Evolutionary conservation across 2,888 invertebrate species (phyloP), one percentile per base, ranked within the genome.

Genomic region (Hyles lineata): DNA sequence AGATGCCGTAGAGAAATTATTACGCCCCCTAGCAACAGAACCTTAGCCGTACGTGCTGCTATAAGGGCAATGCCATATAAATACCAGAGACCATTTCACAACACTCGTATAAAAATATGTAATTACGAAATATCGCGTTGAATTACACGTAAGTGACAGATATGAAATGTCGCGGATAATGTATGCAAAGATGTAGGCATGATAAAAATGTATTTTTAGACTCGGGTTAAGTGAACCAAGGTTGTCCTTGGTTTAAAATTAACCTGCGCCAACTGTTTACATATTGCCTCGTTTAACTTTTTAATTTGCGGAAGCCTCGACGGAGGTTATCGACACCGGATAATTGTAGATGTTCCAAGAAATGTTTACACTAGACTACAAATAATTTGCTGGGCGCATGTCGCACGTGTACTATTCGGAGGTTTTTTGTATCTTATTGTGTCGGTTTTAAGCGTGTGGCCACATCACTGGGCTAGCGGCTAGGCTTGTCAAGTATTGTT

Each of bases 201-300:
- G 23, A 25, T 17, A 67, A 43, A 15, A 23, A 23, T 67, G 23
- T 67, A 50, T 67, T 35, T 63, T 43, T 63, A 63, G 63, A 9
- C 60, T 9, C 4, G 21, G 32, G 35, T 35, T 43, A n/a, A 63
- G 32, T 1, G 21, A 43, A 35, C 43, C 21, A 63, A n/a, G n/a
- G 43, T 9, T n/a, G 21, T 8, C 21, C 11, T 43, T 43, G 43
- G 43, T 21, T 63, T 35, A 21, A 63, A 43, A 63, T 63, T 35
- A 43, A 63, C 35, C 9, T 9, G n/a, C 32, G 19, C 7, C n/a
- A 32, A 62, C n/a, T 35, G 35, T 21, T 63, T 63, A 21, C 21
- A 63, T 21, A 35, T 63, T 35, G 62, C 5, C 43, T 35, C 35
- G 9, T 21, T 35, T n/a, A 35, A 63, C 15, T n/a, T 11, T 21